Percentiles rank a stretch among this genome's conserved stretches.
phyloP scores from a whole-genome alignment of 2,888 invertebrate species.

The Lapara coniferarum region DNA sequence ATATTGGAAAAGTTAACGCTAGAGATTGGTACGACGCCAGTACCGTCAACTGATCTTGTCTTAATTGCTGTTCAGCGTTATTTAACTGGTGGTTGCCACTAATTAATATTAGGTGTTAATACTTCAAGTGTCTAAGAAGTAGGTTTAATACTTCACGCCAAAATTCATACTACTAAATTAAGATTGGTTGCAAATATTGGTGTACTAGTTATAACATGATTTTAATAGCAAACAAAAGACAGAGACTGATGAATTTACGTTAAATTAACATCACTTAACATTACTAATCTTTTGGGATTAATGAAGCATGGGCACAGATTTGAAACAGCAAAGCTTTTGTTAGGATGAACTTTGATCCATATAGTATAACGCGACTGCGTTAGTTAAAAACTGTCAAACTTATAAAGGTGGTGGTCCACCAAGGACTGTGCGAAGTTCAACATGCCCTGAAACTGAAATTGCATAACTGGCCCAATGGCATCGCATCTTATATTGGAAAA shows the following conservation, averaged over 20 bases:
- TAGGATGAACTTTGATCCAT: no score
- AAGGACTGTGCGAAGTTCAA: slow-evolving; percentile 30
- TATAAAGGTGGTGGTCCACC: background rate
- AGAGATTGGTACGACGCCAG: slow-evolving; percentile 14
- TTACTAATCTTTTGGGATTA: no score
- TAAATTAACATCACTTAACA: no score
- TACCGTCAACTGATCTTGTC: background rate
- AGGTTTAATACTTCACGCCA: background rate
- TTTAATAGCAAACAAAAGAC: no score
- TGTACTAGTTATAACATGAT: no score
- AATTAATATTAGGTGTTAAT: slow-evolving; percentile 21
- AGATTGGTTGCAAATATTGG: no score
- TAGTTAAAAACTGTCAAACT: background rate
- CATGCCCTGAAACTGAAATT: slow-evolving; percentile 32
- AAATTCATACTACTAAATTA: background rate
- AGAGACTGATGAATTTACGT: no score
- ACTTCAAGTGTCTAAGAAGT: slow-evolving; percentile 30
- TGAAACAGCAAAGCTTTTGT: no score
- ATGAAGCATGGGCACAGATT: no score
- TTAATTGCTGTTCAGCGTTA: slow-evolving; percentile 7
- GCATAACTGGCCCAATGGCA: slow-evolving; percentile 31
- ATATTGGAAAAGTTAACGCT: slow-evolving; percentile 30
- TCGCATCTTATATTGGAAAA: slow-evolving; percentile 40
- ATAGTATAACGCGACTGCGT: no score
- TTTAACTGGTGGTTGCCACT: background rate